A percentile compares a stretch with the other conserved stretches of the same genome.
Conservation (phyloP, 2,797 vertebrate genomes). For the Acipenser ruthenus region DNA sequence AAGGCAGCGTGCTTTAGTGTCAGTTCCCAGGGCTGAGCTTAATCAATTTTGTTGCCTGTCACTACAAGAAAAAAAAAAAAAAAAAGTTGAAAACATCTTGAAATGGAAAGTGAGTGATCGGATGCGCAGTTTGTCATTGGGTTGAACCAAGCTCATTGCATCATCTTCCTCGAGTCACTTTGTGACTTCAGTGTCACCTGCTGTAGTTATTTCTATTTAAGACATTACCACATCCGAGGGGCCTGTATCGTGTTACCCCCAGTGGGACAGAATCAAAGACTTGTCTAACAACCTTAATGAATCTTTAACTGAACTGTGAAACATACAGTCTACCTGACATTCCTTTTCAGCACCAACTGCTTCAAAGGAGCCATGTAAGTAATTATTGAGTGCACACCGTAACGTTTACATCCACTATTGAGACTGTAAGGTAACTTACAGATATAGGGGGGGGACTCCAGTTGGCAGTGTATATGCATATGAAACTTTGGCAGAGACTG, state of each 20-base stretch:
- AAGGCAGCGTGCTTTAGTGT: constrained; percentile 64
- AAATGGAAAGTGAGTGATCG: constrained; percentile 61
- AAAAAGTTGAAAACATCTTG: constrained; percentile 60
- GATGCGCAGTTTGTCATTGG: constrained; percentile 59
- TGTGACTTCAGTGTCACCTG: constrained; percentile 30
- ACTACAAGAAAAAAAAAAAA: constrained; percentile 45
- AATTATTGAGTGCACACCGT: constrained; percentile 40
- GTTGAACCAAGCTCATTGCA: constrained; percentile 32
- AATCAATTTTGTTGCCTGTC: constrained; percentile 78
- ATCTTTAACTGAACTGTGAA: constrained; percentile 51
- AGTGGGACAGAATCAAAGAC: constrained; percentile 27
- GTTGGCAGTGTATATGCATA: too few relatives aligned
- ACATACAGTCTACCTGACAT: constrained; percentile 48
- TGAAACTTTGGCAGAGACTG: too few relatives aligned
- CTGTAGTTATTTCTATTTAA: constrained; percentile 34
- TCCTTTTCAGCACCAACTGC: constrained; percentile 42
- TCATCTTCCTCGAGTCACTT: constrained; percentile 21
- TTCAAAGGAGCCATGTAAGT: constrained; percentile 26
- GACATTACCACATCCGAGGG: constrained; percentile 41
- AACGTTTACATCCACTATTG: neutral
- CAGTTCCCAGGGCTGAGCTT: constrained; percentile 65
- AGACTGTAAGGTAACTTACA: neutral
- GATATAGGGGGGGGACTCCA: too few relatives aligned
- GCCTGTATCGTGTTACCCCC: constrained; percentile 38
- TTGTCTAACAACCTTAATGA: constrained; percentile 55